Conservation (phyloP, 2,113 vertebrate species). For the Phaethornis superciliosus region DNA sequence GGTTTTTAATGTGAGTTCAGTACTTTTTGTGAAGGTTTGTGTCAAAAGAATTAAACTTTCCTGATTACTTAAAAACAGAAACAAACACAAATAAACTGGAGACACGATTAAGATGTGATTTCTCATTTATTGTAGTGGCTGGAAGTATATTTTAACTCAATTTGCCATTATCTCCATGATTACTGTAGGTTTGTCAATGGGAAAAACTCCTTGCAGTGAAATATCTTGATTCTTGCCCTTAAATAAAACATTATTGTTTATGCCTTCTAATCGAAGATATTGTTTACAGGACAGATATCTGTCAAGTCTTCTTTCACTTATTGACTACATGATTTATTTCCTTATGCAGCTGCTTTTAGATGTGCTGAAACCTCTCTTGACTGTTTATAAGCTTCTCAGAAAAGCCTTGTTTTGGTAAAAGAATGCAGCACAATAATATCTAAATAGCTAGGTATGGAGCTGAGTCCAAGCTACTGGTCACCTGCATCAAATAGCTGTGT, state of each 20-base stretch:
- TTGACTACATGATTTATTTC: conserved; percentile 22
- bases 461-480: not conserved
- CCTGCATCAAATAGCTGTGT: not conserved
- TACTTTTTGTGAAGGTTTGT: not conserved
- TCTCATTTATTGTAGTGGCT: conserved; percentile 28
- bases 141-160: conserved; percentile 21
- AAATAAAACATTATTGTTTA: not conserved
- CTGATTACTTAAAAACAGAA: not conserved
- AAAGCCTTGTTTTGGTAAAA: not conserved
- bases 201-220: conserved; percentile 11
- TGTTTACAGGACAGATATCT: conserved; percentile 39
- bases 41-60: not conserved
- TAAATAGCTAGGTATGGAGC: not conserved
- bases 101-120: conserved; percentile 9
- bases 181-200: not conserved
- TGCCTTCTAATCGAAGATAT: conserved; percentile 25
- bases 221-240: conserved; percentile 8
- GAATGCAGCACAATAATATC: not conserved
- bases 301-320: conserved; percentile 18
- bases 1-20: not conserved
- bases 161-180: conserved; percentile 1
- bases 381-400: not conserved
- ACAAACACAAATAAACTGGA: not conserved
- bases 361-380: not conserved
- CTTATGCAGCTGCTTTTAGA: not conserved